phyloP scores from a whole-genome alignment of 2,888 invertebrate genomes.

The Leuctra nigra region DNA sequence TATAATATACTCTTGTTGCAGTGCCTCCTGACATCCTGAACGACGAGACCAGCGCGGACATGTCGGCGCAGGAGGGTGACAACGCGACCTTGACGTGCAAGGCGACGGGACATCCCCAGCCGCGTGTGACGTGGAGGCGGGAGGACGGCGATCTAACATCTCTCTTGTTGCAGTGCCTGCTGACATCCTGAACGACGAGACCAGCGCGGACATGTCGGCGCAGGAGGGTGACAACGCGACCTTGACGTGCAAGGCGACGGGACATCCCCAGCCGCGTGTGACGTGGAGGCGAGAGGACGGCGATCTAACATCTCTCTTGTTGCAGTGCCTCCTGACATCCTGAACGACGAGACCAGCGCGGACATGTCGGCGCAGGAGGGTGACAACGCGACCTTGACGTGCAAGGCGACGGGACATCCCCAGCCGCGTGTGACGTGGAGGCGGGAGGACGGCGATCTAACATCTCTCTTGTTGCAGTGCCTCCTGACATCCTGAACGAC shows the following conservation, averaged over 20 bases:
- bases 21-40: constrained; percentile 75
- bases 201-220: constrained; percentile 66
- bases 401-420: constrained; percentile 67
- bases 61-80: constrained; percentile 65
- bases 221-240: constrained; percentile 69
- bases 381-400: constrained; percentile 64
- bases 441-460: constrained; percentile 51
- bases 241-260: constrained; percentile 64
- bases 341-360: constrained; percentile 68
- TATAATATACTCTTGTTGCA: too few relatives aligned
- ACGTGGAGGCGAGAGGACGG: constrained; percentile 56
- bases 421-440: constrained; percentile 58
- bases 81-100: constrained; percentile 66
- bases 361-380: constrained; percentile 67
- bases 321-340: constrained; percentile 73
- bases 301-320: too few relatives aligned
- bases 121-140: constrained; percentile 55
- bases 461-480: too few relatives aligned
- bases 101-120: constrained; percentile 65
- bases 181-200: constrained; percentile 68
- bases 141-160: constrained; percentile 53
- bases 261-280: constrained; percentile 62
- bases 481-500: constrained; percentile 70
- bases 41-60: constrained; percentile 68
- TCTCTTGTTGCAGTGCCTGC: constrained; percentile 77